These are phyloP conservation scores for Psophia crepitans DNA, from an alignment of 2,113 vertebrate genomes.

Conservation along the genomic window DNA sequence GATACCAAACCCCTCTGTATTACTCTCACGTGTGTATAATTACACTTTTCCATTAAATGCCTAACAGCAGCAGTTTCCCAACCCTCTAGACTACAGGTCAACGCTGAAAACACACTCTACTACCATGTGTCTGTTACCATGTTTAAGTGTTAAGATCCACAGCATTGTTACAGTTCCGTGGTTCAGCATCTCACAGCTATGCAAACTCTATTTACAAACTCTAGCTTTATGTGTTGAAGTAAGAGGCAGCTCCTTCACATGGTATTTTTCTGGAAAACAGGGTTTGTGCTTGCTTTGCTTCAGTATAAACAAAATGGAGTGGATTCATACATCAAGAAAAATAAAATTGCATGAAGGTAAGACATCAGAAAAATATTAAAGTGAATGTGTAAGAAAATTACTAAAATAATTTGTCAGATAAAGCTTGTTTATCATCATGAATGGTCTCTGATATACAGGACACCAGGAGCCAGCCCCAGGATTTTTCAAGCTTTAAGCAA, in stretches of 20 bases:
- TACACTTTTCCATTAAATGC: neutral
- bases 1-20: neutral
- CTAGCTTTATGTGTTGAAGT: neutral
- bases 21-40: no score
- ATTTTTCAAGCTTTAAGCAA: neutral
- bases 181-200: neutral
- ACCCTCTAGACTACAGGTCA: accelerated
- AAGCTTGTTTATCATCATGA: neutral
- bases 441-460: neutral
- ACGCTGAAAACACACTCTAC: neutral
- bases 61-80: neutral
- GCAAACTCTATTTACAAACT: neutral
- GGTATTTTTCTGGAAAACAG: neutral
- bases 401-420: neutral
- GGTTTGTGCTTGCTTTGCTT: neutral
- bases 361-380: neutral
- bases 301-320: neutral
- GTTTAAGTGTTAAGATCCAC: neutral
- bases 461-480: neutral
- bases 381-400: neutral
- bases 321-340: neutral
- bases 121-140: neutral
- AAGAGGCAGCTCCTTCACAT: neutral
- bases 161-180: neutral
- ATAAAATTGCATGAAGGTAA: neutral